These are phyloP conservation scores for Coenobita brevimanus DNA, from an alignment of 1,140 invertebrate species.

Conservation along the genomic window DNA sequence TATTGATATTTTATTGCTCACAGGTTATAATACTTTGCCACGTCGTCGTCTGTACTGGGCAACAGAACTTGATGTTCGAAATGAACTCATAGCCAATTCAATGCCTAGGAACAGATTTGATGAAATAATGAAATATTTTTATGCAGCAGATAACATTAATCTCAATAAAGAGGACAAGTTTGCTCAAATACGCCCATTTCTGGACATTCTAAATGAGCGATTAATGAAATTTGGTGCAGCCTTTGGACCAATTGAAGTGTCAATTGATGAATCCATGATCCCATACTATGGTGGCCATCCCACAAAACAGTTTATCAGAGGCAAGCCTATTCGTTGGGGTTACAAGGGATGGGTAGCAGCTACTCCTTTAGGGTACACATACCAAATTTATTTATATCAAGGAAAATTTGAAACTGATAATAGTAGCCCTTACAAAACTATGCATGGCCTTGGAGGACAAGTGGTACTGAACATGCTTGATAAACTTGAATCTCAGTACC, in stretches of 20 bases:
- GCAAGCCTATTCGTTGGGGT: constrained; percentile 12
- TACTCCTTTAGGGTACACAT: constrained; percentile 4
- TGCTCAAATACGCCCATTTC: background rate
- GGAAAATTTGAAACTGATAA: background rate
- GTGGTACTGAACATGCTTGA: constrained; percentile 23
- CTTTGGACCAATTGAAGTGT: background rate
- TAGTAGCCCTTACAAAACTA: constrained; percentile 6
- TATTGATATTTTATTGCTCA: constrained; percentile 5
- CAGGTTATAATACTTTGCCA: background rate
- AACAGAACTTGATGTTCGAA: constrained; percentile 18
- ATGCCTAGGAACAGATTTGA: constrained; percentile 20
- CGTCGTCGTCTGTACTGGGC: constrained; percentile 16
- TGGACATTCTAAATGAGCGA: constrained; percentile 26
- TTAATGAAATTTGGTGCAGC: background rate
- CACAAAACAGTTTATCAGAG: constrained; percentile 20
- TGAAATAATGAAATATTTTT: constrained; percentile 36
- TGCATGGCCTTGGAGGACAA: constrained; percentile 12
- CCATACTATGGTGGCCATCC: constrained; percentile 25
- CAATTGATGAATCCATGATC: constrained; percentile 22
- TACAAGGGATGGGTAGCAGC: constrained; percentile 18
- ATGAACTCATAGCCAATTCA: background rate
- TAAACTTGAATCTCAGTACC: constrained; percentile 10
- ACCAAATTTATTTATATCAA: constrained; percentile 16
- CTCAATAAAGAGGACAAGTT: constrained; percentile 19
- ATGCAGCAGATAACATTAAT: background rate